Conservation (phyloP, 1,140 invertebrate species). For the honey bee (Apis mellifera) region Amel_HAv3.1 CM009944.2:10517001-10517500, state of each 20-base stretch:
- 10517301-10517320: slow-evolving; percentile 53
- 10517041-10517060: neutral
- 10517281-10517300: slow-evolving; percentile 78
- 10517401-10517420: slow-evolving; percentile 72
- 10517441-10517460: neutral
- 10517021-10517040: neutral
- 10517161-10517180: neutral
- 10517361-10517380: neutral
- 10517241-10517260: slow-evolving; percentile 74
- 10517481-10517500: neutral
- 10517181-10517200: neutral
- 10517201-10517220: slow-evolving; percentile 4
- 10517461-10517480: neutral
- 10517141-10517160: slow-evolving; percentile 46
- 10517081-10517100: neutral
- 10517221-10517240: slow-evolving; percentile 60
- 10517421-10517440: slow-evolving; percentile 30
- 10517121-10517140: slow-evolving; percentile 49
- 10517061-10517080: neutral
- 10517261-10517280: slow-evolving; percentile 79
- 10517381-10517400: slow-evolving; percentile 61
- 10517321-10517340: neutral
- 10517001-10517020: neutral
- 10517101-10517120: slow-evolving; percentile 3
- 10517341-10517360: neutral